These are phyloP conservation scores for Hypanus sabinus DNA, from an alignment of 2,113 vertebrate genomes.

Conservation along the genomic window DNA sequence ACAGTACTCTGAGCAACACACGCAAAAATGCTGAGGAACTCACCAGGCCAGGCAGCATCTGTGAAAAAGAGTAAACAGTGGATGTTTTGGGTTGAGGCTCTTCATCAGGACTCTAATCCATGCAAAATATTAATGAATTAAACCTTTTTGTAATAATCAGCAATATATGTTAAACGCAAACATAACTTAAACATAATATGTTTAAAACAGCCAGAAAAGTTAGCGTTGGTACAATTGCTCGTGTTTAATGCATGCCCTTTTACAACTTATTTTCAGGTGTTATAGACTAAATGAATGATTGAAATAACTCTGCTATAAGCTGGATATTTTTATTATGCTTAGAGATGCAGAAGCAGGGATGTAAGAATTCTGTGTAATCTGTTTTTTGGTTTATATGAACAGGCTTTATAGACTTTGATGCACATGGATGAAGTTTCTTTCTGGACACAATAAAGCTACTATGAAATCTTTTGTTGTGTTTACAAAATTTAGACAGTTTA, in stretches of 20 bases:
- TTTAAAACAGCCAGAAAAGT: background rate
- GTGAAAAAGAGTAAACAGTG: too few species aligned
- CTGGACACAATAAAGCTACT: background rate
- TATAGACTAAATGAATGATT: background rate
- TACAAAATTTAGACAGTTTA: constrained; percentile 29
- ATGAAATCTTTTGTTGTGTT: background rate
- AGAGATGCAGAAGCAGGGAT: too few species aligned
- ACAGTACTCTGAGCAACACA: background rate
- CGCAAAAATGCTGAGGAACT: too few species aligned
- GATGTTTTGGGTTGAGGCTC: too few species aligned
- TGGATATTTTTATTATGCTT: background rate
- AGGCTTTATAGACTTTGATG: background rate
- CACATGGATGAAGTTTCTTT: background rate
- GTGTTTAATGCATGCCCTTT: background rate
- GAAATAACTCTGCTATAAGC: background rate
- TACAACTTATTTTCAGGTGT: background rate
- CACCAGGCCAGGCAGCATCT: too few species aligned
- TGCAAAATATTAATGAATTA: background rate
- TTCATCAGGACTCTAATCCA: too few species aligned
- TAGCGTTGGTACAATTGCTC: background rate
- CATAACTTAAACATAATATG: too few species aligned
- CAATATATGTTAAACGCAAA: too few species aligned
- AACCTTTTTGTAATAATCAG: background rate
- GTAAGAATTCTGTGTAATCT: background rate
- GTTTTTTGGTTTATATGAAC: background rate